A percentile compares a stretch with the other conserved stretches of the same genome.
Conservation (phyloP, 2,113 vertebrate species). For the Apaloderma vittatum region DNA sequence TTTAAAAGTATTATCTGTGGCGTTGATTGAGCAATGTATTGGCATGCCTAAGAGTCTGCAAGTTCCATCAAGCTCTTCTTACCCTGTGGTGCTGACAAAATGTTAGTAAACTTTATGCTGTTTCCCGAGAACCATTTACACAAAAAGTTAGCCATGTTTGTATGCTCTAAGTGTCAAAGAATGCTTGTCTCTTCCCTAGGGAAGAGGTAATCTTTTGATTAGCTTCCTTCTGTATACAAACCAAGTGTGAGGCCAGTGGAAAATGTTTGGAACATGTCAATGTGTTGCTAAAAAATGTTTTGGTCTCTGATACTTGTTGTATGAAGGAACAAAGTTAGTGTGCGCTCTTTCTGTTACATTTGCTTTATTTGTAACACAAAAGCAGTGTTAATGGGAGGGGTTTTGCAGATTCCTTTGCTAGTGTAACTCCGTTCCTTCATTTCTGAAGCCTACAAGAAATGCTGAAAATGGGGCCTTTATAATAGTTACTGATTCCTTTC, state of each 20-base stretch:
- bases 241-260: not conserved
- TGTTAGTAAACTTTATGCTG: not conserved
- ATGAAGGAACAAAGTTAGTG: not conserved
- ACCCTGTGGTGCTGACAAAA: not conserved
- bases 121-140: not conserved
- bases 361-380: not conserved
- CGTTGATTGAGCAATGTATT: slow-evolving; percentile 14
- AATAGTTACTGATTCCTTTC: not conserved
- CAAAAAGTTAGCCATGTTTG: not conserved
- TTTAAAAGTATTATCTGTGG: not conserved
- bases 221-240: not conserved
- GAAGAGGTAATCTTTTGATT: not conserved
- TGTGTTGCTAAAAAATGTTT: not conserved
- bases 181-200: not conserved
- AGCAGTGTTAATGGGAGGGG: fast-evolving
- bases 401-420: not conserved
- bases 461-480: not conserved
- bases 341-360: not conserved
- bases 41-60: not conserved
- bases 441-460: not conserved
- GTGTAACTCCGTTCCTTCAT: not conserved
- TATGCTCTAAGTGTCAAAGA: not conserved
- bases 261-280: not conserved
- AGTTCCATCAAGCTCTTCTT: not conserved
- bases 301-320: not conserved